Evolutionary conservation across 2,888 invertebrate species (phyloP), one percentile per base, ranked within the genome.

Genomic region (Pachliopta kotzebuea): DNA sequence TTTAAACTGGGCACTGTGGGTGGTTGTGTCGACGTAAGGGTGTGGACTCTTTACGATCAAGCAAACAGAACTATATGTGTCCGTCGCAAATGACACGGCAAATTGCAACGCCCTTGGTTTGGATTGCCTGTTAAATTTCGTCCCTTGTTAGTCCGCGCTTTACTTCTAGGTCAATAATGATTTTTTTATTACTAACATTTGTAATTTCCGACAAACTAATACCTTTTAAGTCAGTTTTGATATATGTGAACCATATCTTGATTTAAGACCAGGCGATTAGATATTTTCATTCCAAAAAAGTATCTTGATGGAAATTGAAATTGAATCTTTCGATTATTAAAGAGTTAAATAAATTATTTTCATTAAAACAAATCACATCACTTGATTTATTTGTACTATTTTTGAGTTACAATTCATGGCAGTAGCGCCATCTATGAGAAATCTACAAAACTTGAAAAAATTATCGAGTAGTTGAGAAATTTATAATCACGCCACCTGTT

Each of bases 51-150:
- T 86, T 87, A 88, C 80, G 81, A 79, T 74, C 85, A 84, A 83
- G 86, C 87, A 88, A 90, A 90, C 90, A 85, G 79, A 77, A 80
- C 82, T 81, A 80, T 75, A 81, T 81, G 83, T 82, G 81, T 77
- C 78, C 79, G 75, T 76, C 73, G 77, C 80, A 85, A 90, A 86
- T 86, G 86, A 79, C 76, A 77, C 82, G 77, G 78, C 83, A 88
- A 89, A 89, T 88, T 85, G 86, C 81, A 79, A 81, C 80, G 84
- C 82, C 84, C 81, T 81, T 74, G 74, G 79, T 70, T 68, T 72
- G 76, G 79, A 85, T 82, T 78, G 81, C 78, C 76, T 80, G 81
- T 84, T 82, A 83, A 79, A 79, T 76, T 76, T 76, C 74, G 71
- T 69, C 78, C 78, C 81, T 83, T 83, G 80, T 83, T 85, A 82